These are phyloP conservation scores for Chrysolina haemoptera DNA, from an alignment of 2,888 invertebrate genomes.

Conservation along the genomic window DNA sequence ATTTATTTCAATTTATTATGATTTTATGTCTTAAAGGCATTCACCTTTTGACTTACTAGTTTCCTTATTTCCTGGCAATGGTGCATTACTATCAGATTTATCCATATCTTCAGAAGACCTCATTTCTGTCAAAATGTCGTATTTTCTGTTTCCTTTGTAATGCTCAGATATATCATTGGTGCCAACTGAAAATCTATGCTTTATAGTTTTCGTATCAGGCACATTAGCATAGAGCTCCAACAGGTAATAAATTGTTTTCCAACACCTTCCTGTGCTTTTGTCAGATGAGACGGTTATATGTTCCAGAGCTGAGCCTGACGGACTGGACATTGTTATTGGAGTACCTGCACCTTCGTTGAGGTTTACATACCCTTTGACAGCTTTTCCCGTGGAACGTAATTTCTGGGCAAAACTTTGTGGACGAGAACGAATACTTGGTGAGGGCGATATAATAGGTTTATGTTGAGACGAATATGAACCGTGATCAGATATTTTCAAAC, in stretches of 20 bases:
- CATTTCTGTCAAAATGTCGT: conserved; percentile 73
- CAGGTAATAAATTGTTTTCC: conserved; percentile 94
- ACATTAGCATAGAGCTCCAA: conserved; percentile 94
- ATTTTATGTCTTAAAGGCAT: neutral
- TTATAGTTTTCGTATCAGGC: conserved; percentile 95
- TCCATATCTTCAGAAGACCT: conserved; percentile 75
- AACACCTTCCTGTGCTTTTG: conserved; percentile 79
- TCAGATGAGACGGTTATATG: conserved; percentile 71
- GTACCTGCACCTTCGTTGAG: conserved; percentile 82
- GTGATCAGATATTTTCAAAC: conserved; percentile 67
- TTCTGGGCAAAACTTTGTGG: conserved; percentile 93
- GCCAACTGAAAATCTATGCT: conserved; percentile 81
- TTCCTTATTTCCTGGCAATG: conserved; percentile 66
- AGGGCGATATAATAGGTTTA: conserved; percentile 71
- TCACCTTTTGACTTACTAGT: conserved; percentile 63
- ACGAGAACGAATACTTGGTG: conserved; percentile 74
- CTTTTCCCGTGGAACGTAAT: conserved; percentile 86
- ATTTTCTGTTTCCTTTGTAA: conserved; percentile 75
- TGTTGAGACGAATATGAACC: conserved; percentile 65
- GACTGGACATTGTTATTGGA: conserved; percentile 78
- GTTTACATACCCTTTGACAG: conserved; percentile 88
- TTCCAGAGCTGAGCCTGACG: conserved; percentile 74
- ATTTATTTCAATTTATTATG: too few species aligned
- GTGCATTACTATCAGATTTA: conserved; percentile 70
- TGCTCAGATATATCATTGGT: conserved; percentile 78